Percentiles rank a stretch among this genome's conserved stretches.
Evolutionary conservation across 2,113 vertebrate species (phyloP).

Genomic region (Eretmochelys imbricata): DNA sequence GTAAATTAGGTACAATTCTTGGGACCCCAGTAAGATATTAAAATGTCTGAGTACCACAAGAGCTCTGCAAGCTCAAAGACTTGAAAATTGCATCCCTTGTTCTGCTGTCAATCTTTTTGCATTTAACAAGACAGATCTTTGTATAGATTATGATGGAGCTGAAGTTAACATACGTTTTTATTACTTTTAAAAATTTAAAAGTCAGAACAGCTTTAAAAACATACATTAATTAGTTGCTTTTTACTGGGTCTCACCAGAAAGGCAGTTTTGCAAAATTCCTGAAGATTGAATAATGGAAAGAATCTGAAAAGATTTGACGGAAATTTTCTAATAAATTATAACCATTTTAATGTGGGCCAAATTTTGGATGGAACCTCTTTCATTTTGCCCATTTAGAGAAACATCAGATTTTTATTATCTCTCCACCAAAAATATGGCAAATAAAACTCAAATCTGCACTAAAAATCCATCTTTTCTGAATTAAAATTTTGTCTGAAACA

Average conservation of each 20-base stretch:
- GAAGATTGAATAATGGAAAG: neutral
- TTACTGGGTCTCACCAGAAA: neutral
- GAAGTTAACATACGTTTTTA: neutral
- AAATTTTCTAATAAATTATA: neutral
- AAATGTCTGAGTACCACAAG: neutral
- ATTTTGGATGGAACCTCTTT: fast-evolving
- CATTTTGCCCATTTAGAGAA: neutral
- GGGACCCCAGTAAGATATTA: neutral
- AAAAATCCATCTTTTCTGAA: neutral
- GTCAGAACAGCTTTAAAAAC: conserved; percentile 20
- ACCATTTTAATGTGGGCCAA: neutral
- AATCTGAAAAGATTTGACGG: neutral
- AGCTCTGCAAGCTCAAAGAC: neutral
- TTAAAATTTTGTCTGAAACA: conserved; percentile 25
- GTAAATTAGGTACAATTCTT: neutral
- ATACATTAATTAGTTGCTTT: neutral
- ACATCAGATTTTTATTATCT: neutral
- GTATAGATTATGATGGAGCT: neutral
- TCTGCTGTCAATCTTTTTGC: neutral
- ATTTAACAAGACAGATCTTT: neutral
- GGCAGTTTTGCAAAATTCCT: neutral
- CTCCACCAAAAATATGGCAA: neutral
- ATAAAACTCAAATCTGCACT: neutral
- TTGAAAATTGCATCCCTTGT: neutral
- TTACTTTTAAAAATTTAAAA: neutral